A percentile compares a stretch with the other conserved stretches of the same genome.
These are phyloP conservation scores for Ploceus nigricollis DNA, from an alignment of 2,113 vertebrate genomes.

Conservation along the genomic window DNA sequence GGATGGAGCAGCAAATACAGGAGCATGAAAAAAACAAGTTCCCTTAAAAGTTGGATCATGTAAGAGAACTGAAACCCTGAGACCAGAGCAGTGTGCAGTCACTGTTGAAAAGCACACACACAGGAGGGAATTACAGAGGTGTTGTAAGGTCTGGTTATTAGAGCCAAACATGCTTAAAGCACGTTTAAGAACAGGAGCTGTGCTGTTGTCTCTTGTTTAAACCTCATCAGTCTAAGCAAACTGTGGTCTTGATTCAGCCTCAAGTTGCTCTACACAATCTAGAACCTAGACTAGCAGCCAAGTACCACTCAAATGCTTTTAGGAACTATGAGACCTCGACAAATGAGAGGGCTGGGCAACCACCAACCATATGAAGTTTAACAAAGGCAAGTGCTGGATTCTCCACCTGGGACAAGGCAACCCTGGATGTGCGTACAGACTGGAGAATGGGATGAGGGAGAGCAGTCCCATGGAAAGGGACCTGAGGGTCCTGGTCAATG, in stretches of 20 bases:
- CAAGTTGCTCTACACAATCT: accelerated
- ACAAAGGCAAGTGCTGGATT: not conserved
- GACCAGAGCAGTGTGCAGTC: not conserved
- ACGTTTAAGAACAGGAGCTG: not conserved
- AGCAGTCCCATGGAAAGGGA: not conserved
- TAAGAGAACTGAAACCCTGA: not conserved
- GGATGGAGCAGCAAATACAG: not conserved
- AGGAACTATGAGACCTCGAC: not conserved
- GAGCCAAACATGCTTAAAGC: not conserved
- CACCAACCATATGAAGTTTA: not conserved
- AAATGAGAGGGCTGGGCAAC: not conserved
- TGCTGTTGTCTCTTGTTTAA: not conserved
- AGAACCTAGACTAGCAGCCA: not conserved
- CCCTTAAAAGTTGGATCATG: not conserved
- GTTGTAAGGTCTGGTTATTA: not conserved
- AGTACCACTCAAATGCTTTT: not conserved
- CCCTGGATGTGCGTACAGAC: not conserved
- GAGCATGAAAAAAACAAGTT: not conserved
- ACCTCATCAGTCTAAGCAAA: not conserved
- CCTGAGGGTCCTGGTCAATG: not conserved
- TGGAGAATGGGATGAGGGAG: not conserved
- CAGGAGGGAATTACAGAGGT: accelerated
- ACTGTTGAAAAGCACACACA: not conserved
- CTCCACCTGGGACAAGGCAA: not conserved
- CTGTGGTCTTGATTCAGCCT: not conserved